phyloP scores from a whole-genome alignment of 1,140 invertebrate genomes.

The Brachionus calyciflorus region DNA sequence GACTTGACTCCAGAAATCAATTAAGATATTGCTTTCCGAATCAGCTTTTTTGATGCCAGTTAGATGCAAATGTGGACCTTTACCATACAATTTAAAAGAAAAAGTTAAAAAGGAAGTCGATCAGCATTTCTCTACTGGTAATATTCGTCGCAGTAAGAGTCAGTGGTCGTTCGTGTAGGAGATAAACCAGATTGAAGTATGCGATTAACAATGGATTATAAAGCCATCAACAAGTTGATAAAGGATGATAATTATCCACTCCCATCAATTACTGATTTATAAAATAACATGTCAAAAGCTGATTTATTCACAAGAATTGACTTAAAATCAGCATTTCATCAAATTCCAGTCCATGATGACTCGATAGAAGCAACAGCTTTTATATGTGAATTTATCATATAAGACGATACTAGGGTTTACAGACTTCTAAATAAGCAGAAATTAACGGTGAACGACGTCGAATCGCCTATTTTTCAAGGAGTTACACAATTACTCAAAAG shows the following conservation, averaged over 20 bases:
- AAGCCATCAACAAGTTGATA: background rate
- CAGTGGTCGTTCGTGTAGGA: background rate
- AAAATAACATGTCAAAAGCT: background rate
- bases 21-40: too few relatives aligned
- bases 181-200: background rate
- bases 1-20: too few relatives aligned
- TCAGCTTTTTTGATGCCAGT: too few relatives aligned
- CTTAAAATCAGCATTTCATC: background rate
- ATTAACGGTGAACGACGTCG: too few relatives aligned
- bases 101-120: background rate
- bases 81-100: background rate
- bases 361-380: background rate
- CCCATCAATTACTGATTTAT: background rate
- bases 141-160: background rate
- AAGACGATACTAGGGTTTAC: background rate
- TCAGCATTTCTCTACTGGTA: background rate
- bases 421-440: too few relatives aligned
- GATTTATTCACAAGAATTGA: background rate
- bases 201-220: conserved; percentile 2
- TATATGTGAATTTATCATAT: background rate
- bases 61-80: background rate
- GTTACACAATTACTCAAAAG: too few relatives aligned
- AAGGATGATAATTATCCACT: background rate
- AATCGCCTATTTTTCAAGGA: too few relatives aligned
- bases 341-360: background rate